Base-by-base conservation (phyloP, 2,797 vertebrate genomes). In the Takifugu ocellatus region DNA sequence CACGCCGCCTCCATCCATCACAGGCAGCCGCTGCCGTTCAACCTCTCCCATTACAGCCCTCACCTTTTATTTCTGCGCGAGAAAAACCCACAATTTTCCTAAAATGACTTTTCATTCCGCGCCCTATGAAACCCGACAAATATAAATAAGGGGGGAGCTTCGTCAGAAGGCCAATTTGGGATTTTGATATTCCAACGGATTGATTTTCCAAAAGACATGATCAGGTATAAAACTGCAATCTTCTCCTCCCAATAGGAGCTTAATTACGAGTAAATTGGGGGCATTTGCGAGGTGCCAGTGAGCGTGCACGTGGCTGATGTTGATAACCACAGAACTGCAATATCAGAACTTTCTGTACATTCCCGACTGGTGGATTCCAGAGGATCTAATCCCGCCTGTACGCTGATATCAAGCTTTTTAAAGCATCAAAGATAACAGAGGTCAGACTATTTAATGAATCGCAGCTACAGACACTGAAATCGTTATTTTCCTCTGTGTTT, bases 1-100 rank as follows among this genome's bases (percentile, higher is more conserved):
- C 88, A 90, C 77, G 72, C 76, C 76, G 75, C 61, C 78, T 69
- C 75, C 84, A 92, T 92, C 81, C 81, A 89, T 92, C 90, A 90
- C 74, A 73, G 45, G 61, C 65, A 60, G 80, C 83, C 75, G 84
- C 88, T 82, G 86, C 83, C 87, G 83, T 78, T 85, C 82, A 84
- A 78, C 73, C 75, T 68, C 26, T 62, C 87, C 79, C 84, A 88
- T 88, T 87, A 85, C 79, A 82, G 67, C 73, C 85, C 77, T 83
- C 81, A 79, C 75, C 75, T n/a, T 77, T 75, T 81, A 71, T 72
- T 67, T 72, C 59, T 62, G 66, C 72, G 70, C 56, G 56, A 65
- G 60, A 49, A 53, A 66, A 57, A 62, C 65, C 64, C 59, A 66
- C 55, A 56, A 69, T 82, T 80, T 79, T 69, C 78, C 57, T 58